A percentile compares a stretch with the other conserved stretches of the same genome.
Evolutionary conservation across 2,888 invertebrate species (phyloP).

Genomic region (Drosophila anomelani): DNA sequence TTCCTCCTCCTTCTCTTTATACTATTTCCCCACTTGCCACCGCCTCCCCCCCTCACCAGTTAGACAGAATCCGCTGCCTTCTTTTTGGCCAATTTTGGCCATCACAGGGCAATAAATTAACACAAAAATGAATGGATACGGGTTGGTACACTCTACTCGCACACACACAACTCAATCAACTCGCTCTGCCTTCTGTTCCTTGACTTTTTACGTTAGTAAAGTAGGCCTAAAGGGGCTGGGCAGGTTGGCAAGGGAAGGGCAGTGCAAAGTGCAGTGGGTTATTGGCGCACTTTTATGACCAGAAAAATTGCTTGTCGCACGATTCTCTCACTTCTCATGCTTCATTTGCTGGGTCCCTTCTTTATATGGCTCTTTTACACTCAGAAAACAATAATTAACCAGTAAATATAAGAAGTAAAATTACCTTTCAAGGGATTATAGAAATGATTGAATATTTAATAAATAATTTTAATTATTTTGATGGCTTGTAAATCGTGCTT

Average conservation of each 20-base stretch:
- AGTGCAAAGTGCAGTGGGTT: conserved; percentile 70
- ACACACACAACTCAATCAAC: conserved; percentile 52
- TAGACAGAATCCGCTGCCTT: conserved; percentile 14
- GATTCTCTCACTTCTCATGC: conserved; percentile 42
- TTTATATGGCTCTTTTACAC: conserved; percentile 6
- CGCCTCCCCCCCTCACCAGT: background rate
- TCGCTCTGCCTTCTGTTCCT: background rate
- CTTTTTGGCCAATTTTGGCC: conserved; percentile 45
- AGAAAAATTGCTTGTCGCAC: conserved; percentile 54
- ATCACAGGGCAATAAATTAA: conserved; percentile 73
- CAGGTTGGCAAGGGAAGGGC: background rate
- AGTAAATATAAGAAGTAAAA: background rate
- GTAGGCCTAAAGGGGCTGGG: conserved; percentile 38
- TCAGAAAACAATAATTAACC: background rate
- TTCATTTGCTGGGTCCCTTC: conserved; percentile 18
- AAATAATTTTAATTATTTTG: background rate
- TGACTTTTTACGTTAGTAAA: conserved; percentile 56
- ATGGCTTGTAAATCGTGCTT: no score
- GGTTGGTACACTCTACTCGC: conserved; percentile 8
- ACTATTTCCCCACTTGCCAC: background rate
- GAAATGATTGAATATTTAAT: background rate
- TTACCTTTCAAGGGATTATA: background rate
- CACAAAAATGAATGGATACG: conserved; percentile 74
- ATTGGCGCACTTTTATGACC: conserved; percentile 76
- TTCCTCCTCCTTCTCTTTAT: background rate